phyloP scores from a whole-genome alignment of 2,113 vertebrate species.

The Gymnogyps californianus region DNA sequence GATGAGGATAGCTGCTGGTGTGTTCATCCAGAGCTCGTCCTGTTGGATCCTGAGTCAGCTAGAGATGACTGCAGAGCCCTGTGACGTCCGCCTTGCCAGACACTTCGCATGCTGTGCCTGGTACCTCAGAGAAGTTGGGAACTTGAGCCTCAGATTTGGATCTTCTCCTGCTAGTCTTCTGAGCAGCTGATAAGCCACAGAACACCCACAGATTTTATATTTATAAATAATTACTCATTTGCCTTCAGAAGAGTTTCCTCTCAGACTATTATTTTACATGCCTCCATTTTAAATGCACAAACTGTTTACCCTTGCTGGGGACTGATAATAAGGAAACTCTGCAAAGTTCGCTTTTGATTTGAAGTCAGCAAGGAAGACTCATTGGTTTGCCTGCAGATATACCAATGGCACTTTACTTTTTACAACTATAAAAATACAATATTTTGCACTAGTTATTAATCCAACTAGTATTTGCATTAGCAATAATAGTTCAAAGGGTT shows the following conservation, averaged over 20 bases:
- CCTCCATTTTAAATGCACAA: neutral
- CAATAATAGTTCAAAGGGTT: neutral
- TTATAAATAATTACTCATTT: constrained; percentile 20
- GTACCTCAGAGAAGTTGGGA: neutral
- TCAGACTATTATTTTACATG: neutral
- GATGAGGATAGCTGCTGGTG: neutral
- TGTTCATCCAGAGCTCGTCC: neutral
- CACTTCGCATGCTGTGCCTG: accelerated
- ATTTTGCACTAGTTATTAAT: neutral
- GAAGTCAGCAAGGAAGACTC: neutral
- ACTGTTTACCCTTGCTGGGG: neutral
- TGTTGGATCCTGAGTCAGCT: neutral
- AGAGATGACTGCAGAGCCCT: neutral
- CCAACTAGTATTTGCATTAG: neutral
- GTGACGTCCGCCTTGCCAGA: neutral
- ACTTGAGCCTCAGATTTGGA: neutral
- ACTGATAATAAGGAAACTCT: neutral
- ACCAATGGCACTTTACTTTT: neutral
- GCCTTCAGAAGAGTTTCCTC: constrained; percentile 5
- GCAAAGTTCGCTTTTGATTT: neutral
- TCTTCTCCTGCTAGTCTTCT: neutral
- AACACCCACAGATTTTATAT: constrained; percentile 14
- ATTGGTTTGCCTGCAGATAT: neutral
- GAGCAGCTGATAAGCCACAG: neutral
- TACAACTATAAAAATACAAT: neutral